Evolutionary conservation across 2,888 invertebrate species (phyloP).

Genomic region (Trypoxylon attenuatum): DNA sequence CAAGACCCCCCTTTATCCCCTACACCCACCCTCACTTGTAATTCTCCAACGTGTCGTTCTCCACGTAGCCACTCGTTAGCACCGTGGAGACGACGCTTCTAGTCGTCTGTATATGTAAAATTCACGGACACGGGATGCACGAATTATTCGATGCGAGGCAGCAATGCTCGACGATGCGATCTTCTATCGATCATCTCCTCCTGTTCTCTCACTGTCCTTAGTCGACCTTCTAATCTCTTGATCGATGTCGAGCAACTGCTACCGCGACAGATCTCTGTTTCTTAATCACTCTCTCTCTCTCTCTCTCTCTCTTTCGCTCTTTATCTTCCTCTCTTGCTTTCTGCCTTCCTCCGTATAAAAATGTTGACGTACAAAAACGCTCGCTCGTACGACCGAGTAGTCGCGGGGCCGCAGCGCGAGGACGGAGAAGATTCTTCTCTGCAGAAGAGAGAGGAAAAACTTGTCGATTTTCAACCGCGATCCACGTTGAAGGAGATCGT

Average conservation of each 20-base stretch:
- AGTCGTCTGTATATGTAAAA: conserved; percentile 38
- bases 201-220: not conserved
- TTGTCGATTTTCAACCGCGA: not conserved
- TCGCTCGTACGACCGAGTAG: conserved; percentile 17
- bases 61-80: too few species aligned
- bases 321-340: too few species aligned
- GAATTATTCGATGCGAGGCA: too few species aligned
- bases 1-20: conserved; percentile 18
- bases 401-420: conserved; percentile 15
- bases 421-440: not conserved
- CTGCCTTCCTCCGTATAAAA: conserved; percentile 27
- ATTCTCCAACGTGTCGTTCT: conserved; percentile 41
- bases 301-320: too few species aligned
- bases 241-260: too few species aligned
- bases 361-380: conserved; percentile 49
- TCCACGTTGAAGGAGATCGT: not conserved
- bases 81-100: too few species aligned
- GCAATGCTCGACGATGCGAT: conserved; percentile 8
- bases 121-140: conserved; percentile 52
- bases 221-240: not conserved
- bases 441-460: not conserved
- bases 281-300: too few species aligned
- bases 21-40: conserved; percentile 19
- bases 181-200: too few species aligned
- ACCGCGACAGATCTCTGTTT: too few species aligned